phyloP scores from a whole-genome alignment of 2,113 vertebrate species.

The Piliocolobus tephrosceles region DNA sequence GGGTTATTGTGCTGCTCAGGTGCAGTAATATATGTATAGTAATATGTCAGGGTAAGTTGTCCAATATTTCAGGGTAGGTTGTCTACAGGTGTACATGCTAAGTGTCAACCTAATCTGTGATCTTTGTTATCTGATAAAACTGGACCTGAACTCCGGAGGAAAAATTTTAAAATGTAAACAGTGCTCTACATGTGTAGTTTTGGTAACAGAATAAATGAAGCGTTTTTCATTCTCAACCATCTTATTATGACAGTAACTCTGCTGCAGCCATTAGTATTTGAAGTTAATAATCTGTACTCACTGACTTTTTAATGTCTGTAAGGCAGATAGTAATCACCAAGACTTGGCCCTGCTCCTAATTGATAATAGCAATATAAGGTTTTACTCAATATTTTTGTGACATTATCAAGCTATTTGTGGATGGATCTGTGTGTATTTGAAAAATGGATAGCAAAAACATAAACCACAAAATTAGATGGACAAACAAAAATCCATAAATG shows the following conservation, averaged over 20 bases:
- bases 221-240: not conserved
- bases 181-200: not conserved
- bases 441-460: not conserved
- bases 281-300: not conserved
- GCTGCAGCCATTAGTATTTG: not conserved
- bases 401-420: slow-evolving; percentile 19
- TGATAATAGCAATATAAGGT: not conserved
- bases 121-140: not conserved
- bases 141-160: not conserved
- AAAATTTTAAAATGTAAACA: not conserved
- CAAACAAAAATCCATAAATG: not conserved
- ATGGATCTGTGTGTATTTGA: not conserved
- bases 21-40: not conserved
- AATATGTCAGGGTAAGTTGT: not conserved
- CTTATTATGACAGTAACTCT: not conserved
- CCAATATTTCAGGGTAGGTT: not conserved
- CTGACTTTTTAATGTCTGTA: slow-evolving; percentile 3
- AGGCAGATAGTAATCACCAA: not conserved
- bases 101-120: not conserved
- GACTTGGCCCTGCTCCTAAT: not conserved
- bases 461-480: not conserved
- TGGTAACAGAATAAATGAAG: not conserved
- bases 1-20: not conserved
- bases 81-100: not conserved
- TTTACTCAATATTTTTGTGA: slow-evolving; percentile 32